A percentile compares a stretch with the other conserved stretches of the same genome.
phyloP scores from a whole-genome alignment of 2,797 vertebrate species.

The Hoplostethus atlanticus region DNA sequence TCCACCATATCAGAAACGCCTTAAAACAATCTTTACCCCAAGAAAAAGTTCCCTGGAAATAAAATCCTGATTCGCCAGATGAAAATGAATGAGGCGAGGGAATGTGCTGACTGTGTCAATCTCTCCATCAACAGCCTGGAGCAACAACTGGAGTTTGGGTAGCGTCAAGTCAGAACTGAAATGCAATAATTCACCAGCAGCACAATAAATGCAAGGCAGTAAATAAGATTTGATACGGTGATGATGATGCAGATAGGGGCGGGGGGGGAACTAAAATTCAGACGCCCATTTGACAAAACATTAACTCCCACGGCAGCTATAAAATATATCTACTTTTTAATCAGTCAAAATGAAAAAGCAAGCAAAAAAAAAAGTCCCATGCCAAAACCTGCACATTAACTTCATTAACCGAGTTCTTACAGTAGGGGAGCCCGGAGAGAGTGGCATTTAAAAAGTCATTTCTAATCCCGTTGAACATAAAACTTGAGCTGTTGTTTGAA shows the following conservation, averaged over 20 bases:
- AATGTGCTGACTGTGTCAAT: conserved; percentile 51
- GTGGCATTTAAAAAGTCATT: conserved; percentile 83
- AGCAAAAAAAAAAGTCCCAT: conserved; percentile 39
- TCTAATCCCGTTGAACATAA: conserved; percentile 81
- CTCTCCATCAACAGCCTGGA: conserved; percentile 50
- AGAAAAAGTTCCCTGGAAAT: conserved; percentile 20
- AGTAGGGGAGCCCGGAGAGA: conserved; percentile 65
- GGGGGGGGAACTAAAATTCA: conserved; percentile 32
- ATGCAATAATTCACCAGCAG: conserved; percentile 35
- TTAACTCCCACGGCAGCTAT: conserved; percentile 52
- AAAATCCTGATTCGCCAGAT: conserved; percentile 27
- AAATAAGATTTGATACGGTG: conserved; percentile 32
- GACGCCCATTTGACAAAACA: conserved; percentile 61
- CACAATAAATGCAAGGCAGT: conserved; percentile 17
- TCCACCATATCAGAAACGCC: too few species aligned
- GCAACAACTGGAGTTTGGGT: not conserved
- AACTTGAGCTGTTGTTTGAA: conserved; percentile 79
- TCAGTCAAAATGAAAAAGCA: conserved; percentile 50
- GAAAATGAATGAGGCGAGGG: conserved; percentile 16
- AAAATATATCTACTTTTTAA: conserved; percentile 70
- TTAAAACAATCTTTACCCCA: not conserved
- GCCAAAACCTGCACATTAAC: conserved; percentile 80
- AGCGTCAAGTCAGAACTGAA: conserved; percentile 45
- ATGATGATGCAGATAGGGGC: conserved; percentile 51
- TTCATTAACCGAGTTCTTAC: conserved; percentile 78